Conservation (phyloP, 2,797 vertebrate species). For the Cetoscarus ocellatus region DNA sequence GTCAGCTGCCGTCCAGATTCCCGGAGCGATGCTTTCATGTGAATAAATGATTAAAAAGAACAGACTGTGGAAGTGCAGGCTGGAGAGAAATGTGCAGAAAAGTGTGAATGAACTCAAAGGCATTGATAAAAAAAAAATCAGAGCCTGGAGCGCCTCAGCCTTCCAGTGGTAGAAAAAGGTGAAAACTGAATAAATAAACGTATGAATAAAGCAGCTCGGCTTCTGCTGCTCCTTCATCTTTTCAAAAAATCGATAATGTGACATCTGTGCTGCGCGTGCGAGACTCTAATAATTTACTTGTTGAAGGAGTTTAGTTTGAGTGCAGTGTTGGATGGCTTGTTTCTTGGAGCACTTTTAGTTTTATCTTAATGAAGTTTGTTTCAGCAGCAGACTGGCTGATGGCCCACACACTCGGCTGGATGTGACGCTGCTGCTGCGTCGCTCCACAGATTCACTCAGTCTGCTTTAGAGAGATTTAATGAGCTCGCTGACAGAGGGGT, state of each 20-base stretch:
- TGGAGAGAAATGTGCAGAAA: not conserved
- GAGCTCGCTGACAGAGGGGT: not conserved
- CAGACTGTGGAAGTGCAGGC: not conserved
- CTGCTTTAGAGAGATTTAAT: conserved; percentile 3
- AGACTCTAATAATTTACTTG: conserved; percentile 21
- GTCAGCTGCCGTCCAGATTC: not conserved
- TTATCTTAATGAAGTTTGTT: conserved; percentile 37
- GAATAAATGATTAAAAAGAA: not conserved
- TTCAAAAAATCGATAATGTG: conserved; percentile 19
- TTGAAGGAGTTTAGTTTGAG: conserved; percentile 23
- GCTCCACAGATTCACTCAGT: not conserved
- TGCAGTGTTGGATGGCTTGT: conserved; percentile 10
- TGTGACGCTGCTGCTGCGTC: not conserved
- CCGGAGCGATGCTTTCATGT: not conserved
- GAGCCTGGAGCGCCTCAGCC: not conserved
- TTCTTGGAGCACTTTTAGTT: conserved; percentile 22
- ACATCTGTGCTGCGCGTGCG: not conserved
- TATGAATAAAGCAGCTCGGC: not conserved
- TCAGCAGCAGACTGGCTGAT: conserved; percentile 39
- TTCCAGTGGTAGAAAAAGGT: not conserved
- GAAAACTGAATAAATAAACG: conserved; percentile 13
- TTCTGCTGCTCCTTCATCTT: conserved; percentile 18
- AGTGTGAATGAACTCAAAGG: not conserved
- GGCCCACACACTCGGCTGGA: conserved; percentile 28
- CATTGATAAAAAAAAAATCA: conserved; percentile 2